Percentiles rank a stretch among this genome's conserved stretches.
Conservation (phyloP, 2,888 invertebrate genomes). For the Scaptomyza flava region DNA sequence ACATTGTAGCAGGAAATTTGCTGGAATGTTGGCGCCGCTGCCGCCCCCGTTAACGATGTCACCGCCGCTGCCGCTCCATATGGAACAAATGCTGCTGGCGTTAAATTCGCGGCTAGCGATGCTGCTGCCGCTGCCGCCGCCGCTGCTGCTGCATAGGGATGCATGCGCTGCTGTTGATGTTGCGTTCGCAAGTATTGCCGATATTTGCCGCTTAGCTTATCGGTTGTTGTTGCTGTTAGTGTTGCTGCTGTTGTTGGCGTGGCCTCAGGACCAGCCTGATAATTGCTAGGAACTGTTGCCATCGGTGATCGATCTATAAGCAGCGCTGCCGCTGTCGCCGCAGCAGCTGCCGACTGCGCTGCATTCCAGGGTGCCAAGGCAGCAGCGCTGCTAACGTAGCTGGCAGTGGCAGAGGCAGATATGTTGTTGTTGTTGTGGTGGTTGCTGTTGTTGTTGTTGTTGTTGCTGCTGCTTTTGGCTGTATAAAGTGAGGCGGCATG, state of each 20-base stretch:
- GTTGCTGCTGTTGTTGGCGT: constrained; percentile 71
- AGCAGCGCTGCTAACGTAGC: constrained; percentile 75
- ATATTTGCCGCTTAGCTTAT: constrained; percentile 85
- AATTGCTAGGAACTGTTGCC: constrained; percentile 85
- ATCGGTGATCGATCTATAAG: constrained; percentile 84
- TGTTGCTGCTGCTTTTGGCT: constrained; percentile 61
- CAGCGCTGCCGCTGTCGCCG: constrained; percentile 71
- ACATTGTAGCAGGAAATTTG: constrained; percentile 87
- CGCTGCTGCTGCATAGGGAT: constrained; percentile 85
- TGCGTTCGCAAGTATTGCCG: constrained; percentile 86
- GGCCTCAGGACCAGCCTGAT: constrained; percentile 85
- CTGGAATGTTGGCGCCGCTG: constrained; percentile 84
- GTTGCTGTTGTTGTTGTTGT: constrained; percentile 55
- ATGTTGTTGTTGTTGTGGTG: constrained; percentile 31
- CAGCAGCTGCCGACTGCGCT: constrained; percentile 57
- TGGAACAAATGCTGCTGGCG: constrained; percentile 85
- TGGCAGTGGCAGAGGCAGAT: constrained; percentile 39
- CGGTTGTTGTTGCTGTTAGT: constrained; percentile 54
- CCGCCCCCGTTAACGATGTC: constrained; percentile 65
- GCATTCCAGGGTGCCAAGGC: constrained; percentile 73
- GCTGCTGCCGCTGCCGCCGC: constrained; percentile 69
- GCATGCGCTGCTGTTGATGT: constrained; percentile 85
- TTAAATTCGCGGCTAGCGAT: constrained; percentile 83
- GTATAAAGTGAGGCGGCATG: constrained; percentile 63
- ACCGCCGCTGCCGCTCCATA: constrained; percentile 75